Evolutionary conservation across 2,113 vertebrate species (phyloP).

Genomic region (Etheostoma spectabile): DNA sequence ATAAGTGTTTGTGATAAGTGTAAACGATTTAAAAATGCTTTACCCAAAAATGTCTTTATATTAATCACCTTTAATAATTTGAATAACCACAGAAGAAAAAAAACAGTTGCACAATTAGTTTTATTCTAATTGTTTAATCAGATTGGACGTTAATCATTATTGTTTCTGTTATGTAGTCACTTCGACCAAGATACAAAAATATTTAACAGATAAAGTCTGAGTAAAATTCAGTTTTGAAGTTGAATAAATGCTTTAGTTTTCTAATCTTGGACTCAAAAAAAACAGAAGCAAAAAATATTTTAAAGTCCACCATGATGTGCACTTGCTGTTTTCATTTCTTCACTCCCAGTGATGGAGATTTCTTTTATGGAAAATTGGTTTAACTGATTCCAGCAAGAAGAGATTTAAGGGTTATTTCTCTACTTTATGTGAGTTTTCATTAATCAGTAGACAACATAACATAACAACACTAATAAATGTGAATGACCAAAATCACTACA

Average conservation of each 20-base stretch:
- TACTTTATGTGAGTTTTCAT: constrained; percentile 20
- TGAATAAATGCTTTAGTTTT: not conserved
- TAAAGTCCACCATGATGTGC: not conserved
- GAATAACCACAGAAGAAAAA: not conserved
- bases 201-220: not conserved
- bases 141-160: not conserved
- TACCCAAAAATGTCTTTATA: not conserved
- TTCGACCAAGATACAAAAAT: not conserved
- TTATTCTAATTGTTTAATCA: not conserved
- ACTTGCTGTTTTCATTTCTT: constrained; percentile 24
- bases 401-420: not conserved
- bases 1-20: not conserved
- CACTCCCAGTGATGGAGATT: not conserved
- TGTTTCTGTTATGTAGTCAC: not conserved
- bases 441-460: not conserved
- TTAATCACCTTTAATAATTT: not conserved
- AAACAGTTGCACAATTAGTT: not conserved
- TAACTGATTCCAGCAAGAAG: not conserved
- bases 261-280: not conserved
- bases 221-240: constrained; percentile 5
- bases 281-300: constrained; percentile 32
- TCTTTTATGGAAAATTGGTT: not conserved
- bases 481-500: constrained; percentile 2
- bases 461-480: constrained; percentile 8
- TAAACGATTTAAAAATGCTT: not conserved